Evolutionary conservation across 2,113 vertebrate species (phyloP), one percentile per base, ranked within the genome.

Genomic region (Nansenia antarctica): DNA sequence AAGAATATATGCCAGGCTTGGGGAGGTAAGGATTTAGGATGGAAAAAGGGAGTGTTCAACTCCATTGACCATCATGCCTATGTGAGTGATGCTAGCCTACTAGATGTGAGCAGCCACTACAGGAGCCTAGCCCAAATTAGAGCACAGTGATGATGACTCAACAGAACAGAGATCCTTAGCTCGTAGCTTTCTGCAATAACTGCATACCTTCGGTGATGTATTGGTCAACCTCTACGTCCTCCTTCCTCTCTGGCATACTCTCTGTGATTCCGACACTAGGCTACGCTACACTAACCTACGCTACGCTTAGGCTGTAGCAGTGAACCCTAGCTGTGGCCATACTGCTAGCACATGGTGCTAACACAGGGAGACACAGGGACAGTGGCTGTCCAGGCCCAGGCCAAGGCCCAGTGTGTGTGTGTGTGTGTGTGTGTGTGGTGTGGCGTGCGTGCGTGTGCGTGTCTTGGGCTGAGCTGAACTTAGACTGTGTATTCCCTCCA

Each of bases 1-100:
- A 37, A 73, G 67, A 62, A 60, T 73, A 66, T 77, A 88, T 72
- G 78, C 79, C 58, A 24, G 59, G 22, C 57, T 70, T 39, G 39
- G 60, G 54, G 47, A n/a, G n/a, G n/a, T n/a, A n/a, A n/a, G 45
- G 11, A 37, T 37, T 37, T 5, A 37, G n/a, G n/a, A n/a, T n/a
- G n/a, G n/a, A 37, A 11, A 37, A 5, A 37, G 35, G 35, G 35
- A 37, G 35, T 37, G n/a, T n/a, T n/a, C n/a, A n/a, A n/a, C n/a
- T n/a, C n/a, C n/a, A n/a, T n/a, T n/a, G n/a, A 37, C 35, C 35
- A 49, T 22, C 1, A 49, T n/a, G 45, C n/a, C 15, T n/a, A 15
- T 47, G 42, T 47, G 42, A 18, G 15, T 18, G 3, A 47, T 2
- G 7, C 42, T 12, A 18, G n/a, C n/a, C n/a, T 9, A 47, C 3